Evolutionary conservation across 2,797 vertebrate species (phyloP), one percentile per base, ranked within the genome.

Genomic region (Pipistrellus pygmaeus): DNA sequence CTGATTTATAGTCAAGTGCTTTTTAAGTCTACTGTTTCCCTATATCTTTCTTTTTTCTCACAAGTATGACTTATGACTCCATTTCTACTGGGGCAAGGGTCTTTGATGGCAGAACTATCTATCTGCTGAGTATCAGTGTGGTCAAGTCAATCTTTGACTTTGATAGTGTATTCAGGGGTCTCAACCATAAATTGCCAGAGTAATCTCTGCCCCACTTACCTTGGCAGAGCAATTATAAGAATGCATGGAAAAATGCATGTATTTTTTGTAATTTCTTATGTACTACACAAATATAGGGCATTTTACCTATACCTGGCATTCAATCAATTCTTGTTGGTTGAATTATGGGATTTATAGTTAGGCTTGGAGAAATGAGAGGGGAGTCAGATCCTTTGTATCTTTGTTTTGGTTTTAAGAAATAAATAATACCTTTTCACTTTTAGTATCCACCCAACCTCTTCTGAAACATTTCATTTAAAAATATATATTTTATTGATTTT

Each of bases 391-490:
- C 23, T 87, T 83, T 83, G 32, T 85, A 84, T 32, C 48, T 93
- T 88, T 64, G 21, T 68, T 92, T 88, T 77, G 35, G 14, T 88
- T 91, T 89, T 91, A 82, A 88, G 73, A 53, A 66, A 64, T 78
- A 78, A 64, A 68, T 35, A 55, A 71, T 6, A 69, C 6, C 25
- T 96, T 77, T 83, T 18, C 90, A 41, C 13, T 72, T 51, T 68
- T 78, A 64, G 27, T 64, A 80, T 62, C 48, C 72, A 81, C 53
- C 32, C 44, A 18, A n/a, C 12, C 5, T 83, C 55, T 75, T 87
- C 66, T n/a, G 90, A 90, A 95, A 78, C 81, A 69, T 69, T 93
- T 75, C 44, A 57, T 80, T 80, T 44, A 44, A 44, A 44, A 44
- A 44, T 44, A 44, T 44, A 44, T 44, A 44, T 44, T 44, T 10